These are phyloP conservation scores for Decapterus maruadsi DNA, from an alignment of 2,797 vertebrate genomes.

Conservation along the genomic window DNA sequence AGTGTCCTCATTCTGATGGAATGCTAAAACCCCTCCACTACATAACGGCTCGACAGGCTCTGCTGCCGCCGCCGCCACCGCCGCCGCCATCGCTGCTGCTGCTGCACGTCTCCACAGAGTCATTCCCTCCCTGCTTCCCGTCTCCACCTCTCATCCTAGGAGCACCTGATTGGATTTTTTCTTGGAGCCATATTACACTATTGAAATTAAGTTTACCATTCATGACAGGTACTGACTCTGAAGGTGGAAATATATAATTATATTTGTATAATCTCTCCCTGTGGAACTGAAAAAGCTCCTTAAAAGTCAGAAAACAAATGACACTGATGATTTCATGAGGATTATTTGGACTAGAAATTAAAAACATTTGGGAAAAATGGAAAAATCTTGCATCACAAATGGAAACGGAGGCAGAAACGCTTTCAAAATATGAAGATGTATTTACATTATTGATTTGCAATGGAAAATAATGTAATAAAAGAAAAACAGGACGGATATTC, in stretches of 20 bases:
- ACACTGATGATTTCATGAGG: neutral
- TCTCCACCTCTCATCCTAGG: neutral
- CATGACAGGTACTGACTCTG: neutral
- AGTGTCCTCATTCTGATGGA: constrained; percentile 55
- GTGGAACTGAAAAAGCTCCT: neutral
- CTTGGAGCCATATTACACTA: neutral
- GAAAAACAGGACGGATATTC: too few relatives aligned
- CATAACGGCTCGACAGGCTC: constrained; percentile 4
- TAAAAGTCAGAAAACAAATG: neutral
- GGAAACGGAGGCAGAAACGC: neutral
- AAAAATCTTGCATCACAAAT: too few relatives aligned
- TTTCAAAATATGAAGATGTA: too few relatives aligned
- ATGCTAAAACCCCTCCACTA: constrained; percentile 45
- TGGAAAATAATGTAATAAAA: too few relatives aligned
- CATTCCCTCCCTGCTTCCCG: neutral
- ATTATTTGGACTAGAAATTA: neutral
- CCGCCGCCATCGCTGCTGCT: neutral
- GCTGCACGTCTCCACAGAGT: constrained; percentile 1
- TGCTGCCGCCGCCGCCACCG: too few relatives aligned
- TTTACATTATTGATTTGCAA: too few relatives aligned
- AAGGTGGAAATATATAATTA: neutral
- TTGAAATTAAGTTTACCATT: neutral
- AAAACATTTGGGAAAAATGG: too few relatives aligned
- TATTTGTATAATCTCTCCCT: neutral
- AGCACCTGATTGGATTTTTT: constrained; percentile 2